Percentiles rank a stretch among this genome's conserved stretches.
Evolutionary conservation across 1,140 invertebrate species (phyloP).

Genomic region (Propsilocerus akamusi): DNA sequence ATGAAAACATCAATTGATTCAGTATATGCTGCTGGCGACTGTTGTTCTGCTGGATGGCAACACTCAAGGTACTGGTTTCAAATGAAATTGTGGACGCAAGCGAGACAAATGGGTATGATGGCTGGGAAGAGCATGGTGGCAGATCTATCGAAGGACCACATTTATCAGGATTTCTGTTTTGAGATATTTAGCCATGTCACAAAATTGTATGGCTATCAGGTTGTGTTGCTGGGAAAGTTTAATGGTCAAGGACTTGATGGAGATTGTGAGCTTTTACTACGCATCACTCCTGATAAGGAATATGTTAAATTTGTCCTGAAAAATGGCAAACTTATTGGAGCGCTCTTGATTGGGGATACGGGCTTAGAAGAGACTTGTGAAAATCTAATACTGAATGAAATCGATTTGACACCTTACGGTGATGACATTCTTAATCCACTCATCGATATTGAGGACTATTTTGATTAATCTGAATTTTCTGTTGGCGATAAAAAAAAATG

Average conservation of each 20-base stretch:
- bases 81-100: constrained; percentile 95
- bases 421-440: constrained; percentile 87
- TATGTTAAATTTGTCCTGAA: constrained; percentile 84
- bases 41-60: constrained; percentile 65
- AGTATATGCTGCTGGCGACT: constrained; percentile 91
- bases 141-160: constrained; percentile 34
- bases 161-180: constrained; percentile 84
- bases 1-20: constrained; percentile 63
- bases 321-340: constrained; percentile 75
- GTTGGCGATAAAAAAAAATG: too few relatives aligned
- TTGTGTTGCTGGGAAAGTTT: constrained; percentile 81
- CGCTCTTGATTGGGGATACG: constrained; percentile 90
- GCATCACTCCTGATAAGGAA: constrained; percentile 66
- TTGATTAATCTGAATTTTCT: constrained; percentile 73
- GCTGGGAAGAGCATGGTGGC: constrained; percentile 80
- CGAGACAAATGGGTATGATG: constrained; percentile 89
- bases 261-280: constrained; percentile 72
- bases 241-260: constrained; percentile 78
- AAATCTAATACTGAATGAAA: constrained; percentile 90
- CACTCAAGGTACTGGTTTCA: constrained; percentile 80
- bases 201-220: constrained; percentile 86
- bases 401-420: constrained; percentile 74
- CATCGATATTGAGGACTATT: constrained; percentile 98
- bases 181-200: constrained; percentile 96
- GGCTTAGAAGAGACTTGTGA: constrained; percentile 97